These are phyloP conservation scores for Sphaeramia orbicularis DNA, from an alignment of 2,797 vertebrate species.

Conservation along the genomic window DNA sequence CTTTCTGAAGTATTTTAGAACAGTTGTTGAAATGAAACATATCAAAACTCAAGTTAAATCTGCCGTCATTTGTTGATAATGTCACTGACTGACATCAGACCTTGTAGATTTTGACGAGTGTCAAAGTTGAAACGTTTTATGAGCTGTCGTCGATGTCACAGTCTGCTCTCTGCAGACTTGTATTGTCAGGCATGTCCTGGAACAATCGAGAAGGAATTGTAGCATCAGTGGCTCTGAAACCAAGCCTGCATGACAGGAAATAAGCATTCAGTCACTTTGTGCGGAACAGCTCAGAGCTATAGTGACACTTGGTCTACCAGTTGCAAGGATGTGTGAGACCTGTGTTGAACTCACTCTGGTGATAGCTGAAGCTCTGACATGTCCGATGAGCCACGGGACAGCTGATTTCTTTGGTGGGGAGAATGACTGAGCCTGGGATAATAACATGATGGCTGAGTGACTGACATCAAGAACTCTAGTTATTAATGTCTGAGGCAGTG, in stretches of 20 bases:
- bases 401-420: slow-evolving; percentile 23
- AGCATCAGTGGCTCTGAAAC: slow-evolving; percentile 43
- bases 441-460: slow-evolving; percentile 54
- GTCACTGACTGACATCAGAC: slow-evolving; percentile 28
- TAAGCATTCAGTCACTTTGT: slow-evolving; percentile 45
- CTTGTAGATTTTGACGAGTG: slow-evolving; percentile 31
- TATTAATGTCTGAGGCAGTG: slow-evolving; percentile 35
- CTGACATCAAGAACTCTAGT: slow-evolving; percentile 43
- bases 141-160: slow-evolving; percentile 27
- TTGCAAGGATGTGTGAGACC: slow-evolving; percentile 37
- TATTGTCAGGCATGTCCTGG: slow-evolving; percentile 37
- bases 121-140: slow-evolving; percentile 28
- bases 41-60: slow-evolving; percentile 3
- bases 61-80: slow-evolving; percentile 5
- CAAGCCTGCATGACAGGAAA: slow-evolving; percentile 39
- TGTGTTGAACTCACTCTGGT: slow-evolving; percentile 25
- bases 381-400: slow-evolving; percentile 26
- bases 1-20: background rate
- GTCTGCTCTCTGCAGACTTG: slow-evolving; percentile 24
- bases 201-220: slow-evolving; percentile 44
- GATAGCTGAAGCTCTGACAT: slow-evolving; percentile 43
- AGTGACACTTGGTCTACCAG: slow-evolving; percentile 41
- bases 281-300: slow-evolving; percentile 23
- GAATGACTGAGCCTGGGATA: slow-evolving; percentile 41
- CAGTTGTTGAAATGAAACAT: background rate